A percentile compares a stretch with the other conserved stretches of the same genome.
Conservation (phyloP, 2,113 vertebrate species). For the Sinocyclocheilus maitianheensis region DNA sequence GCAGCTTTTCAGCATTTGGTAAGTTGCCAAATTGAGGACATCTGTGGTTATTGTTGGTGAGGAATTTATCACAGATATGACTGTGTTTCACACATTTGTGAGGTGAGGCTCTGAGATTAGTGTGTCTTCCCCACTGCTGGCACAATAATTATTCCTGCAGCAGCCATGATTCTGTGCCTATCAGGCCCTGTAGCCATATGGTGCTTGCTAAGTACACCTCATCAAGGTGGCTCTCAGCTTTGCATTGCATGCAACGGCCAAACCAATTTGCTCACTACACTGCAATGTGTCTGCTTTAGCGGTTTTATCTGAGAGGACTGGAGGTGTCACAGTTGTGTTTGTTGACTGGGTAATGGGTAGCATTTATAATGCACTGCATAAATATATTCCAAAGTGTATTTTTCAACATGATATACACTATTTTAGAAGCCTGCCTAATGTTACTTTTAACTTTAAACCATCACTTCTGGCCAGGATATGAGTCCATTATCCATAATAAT, state of each 20-base stretch:
- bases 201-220: slow-evolving; percentile 38
- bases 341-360: background rate
- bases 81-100: slow-evolving; percentile 22
- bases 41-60: slow-evolving; percentile 33
- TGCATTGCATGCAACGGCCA: background rate
- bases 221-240: slow-evolving; percentile 34
- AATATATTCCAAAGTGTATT: background rate
- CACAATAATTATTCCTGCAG: slow-evolving; percentile 7
- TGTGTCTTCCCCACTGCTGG: slow-evolving; percentile 25
- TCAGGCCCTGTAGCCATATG: slow-evolving; percentile 33
- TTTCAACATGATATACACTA: background rate
- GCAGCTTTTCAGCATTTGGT: slow-evolving; percentile 22
- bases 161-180: slow-evolving; percentile 24
- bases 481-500: too few species aligned
- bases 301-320: background rate
- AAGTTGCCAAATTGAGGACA: background rate
- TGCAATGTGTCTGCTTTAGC: background rate
- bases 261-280: background rate
- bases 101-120: slow-evolving; percentile 28
- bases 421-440: too few species aligned
- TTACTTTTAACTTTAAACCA: too few species aligned
- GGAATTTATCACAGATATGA: slow-evolving; percentile 37
- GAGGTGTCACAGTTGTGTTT: background rate
- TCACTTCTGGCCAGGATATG: too few species aligned
- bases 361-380: background rate